phyloP scores from a whole-genome alignment of 1,140 invertebrate genomes.

The Lucilia cuprina region DNA sequence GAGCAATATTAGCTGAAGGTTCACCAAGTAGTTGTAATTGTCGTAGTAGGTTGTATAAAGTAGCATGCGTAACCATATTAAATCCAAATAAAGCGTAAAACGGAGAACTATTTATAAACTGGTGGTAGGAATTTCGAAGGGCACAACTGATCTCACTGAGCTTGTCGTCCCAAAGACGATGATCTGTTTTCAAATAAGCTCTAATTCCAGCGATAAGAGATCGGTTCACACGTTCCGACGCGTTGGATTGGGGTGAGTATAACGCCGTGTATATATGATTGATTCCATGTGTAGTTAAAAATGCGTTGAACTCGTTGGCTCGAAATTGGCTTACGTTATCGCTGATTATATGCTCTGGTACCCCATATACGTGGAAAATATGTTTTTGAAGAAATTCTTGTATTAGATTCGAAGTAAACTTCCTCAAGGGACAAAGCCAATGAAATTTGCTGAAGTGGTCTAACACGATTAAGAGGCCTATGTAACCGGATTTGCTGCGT shows the following conservation, averaged over 20 bases:
- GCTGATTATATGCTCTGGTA: background rate
- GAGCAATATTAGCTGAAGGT: background rate
- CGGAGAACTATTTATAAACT: background rate
- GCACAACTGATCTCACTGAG: background rate
- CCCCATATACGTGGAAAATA: background rate
- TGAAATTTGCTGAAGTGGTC: conserved; percentile 36
- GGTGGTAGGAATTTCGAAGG: background rate
- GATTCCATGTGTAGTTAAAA: background rate
- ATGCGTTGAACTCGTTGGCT: too few species aligned
- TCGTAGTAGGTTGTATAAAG: conserved; percentile 22
- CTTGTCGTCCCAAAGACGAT: too few species aligned
- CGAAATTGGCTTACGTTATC: background rate
- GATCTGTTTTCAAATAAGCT: background rate
- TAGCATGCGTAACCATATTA: too few species aligned
- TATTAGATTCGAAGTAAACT: background rate
- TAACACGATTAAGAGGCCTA: conserved; percentile 28
- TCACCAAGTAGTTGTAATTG: background rate
- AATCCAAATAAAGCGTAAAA: conserved; percentile 23
- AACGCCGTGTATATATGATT: background rate
- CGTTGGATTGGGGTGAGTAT: too few species aligned
- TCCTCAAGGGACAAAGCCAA: conserved; percentile 15
- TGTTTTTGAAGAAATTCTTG: background rate
- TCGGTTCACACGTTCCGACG: background rate
- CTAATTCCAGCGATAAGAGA: background rate
- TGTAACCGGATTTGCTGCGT: conserved; percentile 26